phyloP scores from a whole-genome alignment of 1,140 invertebrate species.

The Leptonema lineaticorne region DNA sequence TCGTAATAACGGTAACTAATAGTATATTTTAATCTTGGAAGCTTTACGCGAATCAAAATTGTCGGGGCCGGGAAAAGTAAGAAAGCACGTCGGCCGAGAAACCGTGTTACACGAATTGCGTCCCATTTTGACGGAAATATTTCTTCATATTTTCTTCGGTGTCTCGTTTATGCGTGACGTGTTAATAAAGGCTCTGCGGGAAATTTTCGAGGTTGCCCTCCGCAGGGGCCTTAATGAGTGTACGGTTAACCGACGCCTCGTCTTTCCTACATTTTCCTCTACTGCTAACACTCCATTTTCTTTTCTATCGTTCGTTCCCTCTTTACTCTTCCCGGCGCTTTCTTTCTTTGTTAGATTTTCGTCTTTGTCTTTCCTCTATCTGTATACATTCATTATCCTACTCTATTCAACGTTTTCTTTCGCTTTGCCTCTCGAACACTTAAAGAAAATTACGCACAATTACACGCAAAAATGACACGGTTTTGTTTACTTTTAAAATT shows the following conservation, averaged over 20 bases:
- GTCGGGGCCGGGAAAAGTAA: too few species aligned
- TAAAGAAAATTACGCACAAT: neutral
- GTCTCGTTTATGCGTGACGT: neutral
- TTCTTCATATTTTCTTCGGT: neutral
- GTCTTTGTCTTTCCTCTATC: too few species aligned
- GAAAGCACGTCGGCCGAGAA: too few species aligned
- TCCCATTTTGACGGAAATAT: neutral
- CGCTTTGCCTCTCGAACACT: neutral
- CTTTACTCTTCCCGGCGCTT: too few species aligned
- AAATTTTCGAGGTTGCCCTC: neutral
- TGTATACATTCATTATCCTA: too few species aligned
- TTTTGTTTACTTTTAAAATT: neutral
- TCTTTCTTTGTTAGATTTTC: too few species aligned
- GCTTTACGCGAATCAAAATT: too few species aligned
- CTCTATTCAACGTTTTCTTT: too few species aligned
- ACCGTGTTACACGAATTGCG: neutral
- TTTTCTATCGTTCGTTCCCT: neutral
- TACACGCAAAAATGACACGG: neutral
- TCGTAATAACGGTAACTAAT: too few species aligned
- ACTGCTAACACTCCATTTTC: neutral
- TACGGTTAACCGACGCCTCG: neutral
- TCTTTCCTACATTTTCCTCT: too few species aligned
- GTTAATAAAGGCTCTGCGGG: slow-evolving; percentile 4
- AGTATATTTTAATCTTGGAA: too few species aligned
- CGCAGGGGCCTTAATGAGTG: neutral